Base-by-base conservation (phyloP, 2,888 invertebrate genomes). In the Eristalis arbustorum region DNA sequence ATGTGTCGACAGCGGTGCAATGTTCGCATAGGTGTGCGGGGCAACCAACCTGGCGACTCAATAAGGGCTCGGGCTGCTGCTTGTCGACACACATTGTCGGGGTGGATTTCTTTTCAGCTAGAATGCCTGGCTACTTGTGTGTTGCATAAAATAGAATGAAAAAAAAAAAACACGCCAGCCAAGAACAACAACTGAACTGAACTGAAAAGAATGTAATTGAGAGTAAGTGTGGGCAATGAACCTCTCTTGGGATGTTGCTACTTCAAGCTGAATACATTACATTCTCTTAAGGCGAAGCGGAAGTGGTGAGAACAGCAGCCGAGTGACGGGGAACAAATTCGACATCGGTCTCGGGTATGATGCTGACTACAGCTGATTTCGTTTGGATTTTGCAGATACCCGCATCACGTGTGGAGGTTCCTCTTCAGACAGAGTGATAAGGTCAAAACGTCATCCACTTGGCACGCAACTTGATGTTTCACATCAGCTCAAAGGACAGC, bases 201-300 rank as follows among this genome's bases (percentile, higher is more conserved):
- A 37, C 6, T 31, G 11, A 62, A 74, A 73, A 67, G 40, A 66
- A 71, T 68, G 69, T 77, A 80, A 59, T 83, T 79, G 67, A 63
- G 67, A 67, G 75, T 49, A 72, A 75, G 66, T 78, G 83, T 79
- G 87, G 83, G 71, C 87, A 79, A 87, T 83, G 87, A 87, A 87
- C 87, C 78, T 49, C 73, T 74, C 49, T 56, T 62, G 40, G 31
- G 34, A 68, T 72, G 63, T 63, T 59, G 64, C 49, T 25, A 22
- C 57, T 34, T 18, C 57, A 40, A 57, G 68, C 59, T 61, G 42
- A 61, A 42, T 59, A 42, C 42, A 76, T 62, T 61, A 62, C 4
- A 61, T 75, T 68, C 34, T 31, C 57, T 42, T 34, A 42, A 25
- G 23, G 61, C 34, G 22, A 62, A 42, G 18, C 49, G 49, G 49